These are phyloP conservation scores for Ceraclea dissimilis DNA, from an alignment of 2,888 invertebrate species.

Conservation along the genomic window DNA sequence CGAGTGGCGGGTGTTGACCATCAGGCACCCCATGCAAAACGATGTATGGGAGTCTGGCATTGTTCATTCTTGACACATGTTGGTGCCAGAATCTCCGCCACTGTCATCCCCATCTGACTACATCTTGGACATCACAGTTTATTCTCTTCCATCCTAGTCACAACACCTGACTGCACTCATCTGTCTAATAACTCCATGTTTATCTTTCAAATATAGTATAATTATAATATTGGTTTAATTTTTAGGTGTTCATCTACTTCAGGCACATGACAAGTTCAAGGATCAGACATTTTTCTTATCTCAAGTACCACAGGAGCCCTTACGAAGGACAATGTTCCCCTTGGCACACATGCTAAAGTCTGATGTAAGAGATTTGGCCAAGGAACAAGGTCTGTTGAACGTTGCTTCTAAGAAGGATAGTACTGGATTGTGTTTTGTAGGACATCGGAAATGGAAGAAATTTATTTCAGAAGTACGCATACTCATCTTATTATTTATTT, in stretches of 20 bases:
- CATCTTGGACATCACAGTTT: no score
- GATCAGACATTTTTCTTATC: slow-evolving; percentile 95
- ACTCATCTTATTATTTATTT: neutral
- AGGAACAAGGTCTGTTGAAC: slow-evolving; percentile 55
- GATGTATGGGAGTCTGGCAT: no score
- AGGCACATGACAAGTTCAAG: slow-evolving; percentile 67
- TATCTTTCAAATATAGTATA: no score
- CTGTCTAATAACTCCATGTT: no score
- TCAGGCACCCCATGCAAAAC: no score
- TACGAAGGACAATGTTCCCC: slow-evolving; percentile 86
- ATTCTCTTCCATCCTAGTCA: no score
- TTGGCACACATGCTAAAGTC: slow-evolving; percentile 68
- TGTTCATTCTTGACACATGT: no score
- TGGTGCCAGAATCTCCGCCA: no score
- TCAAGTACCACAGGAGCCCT: slow-evolving; percentile 69
- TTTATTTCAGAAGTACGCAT: slow-evolving; percentile 77
- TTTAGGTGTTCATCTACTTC: slow-evolving; percentile 61
- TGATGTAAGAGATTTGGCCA: slow-evolving; percentile 74
- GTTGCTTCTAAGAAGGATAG: slow-evolving; percentile 76
- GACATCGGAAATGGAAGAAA: slow-evolving; percentile 74
- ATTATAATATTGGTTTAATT: no score
- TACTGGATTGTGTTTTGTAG: slow-evolving; percentile 96
- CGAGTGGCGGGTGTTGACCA: no score
- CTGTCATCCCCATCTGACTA: no score
- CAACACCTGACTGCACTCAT: no score